Conservation (phyloP, 2,113 vertebrate genomes). For the Macaca mulatta region DNA sequence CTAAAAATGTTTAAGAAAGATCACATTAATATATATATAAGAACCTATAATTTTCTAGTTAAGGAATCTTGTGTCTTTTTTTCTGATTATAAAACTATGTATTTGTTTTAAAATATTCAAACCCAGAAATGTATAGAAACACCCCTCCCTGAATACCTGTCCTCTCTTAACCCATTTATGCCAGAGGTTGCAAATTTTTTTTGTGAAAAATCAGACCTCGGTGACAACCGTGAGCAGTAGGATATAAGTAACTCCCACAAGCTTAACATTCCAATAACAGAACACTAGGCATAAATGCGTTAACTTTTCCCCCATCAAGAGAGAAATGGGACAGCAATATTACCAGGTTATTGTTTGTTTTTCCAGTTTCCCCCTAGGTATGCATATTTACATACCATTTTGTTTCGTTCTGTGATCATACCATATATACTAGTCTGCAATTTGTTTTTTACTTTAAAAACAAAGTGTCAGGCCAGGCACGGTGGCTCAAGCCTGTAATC, state of each 20-base stretch:
- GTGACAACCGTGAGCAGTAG: no score
- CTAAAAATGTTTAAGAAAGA: conserved; percentile 71
- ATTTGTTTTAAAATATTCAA: conserved; percentile 21
- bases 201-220: no score
- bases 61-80: background rate
- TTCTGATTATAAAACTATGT: conserved; percentile 2
- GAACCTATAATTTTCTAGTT: background rate
- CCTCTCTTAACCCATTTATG: background rate
- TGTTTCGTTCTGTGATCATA: background rate
- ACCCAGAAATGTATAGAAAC: background rate
- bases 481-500: no score
- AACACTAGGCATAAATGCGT: no score
- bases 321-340: background rate
- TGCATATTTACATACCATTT: background rate
- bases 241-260: no score
- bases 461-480: background rate
- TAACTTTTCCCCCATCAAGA: background rate
- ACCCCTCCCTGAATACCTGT: background rate
- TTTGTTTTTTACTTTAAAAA: background rate
- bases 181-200: no score
- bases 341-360: background rate
- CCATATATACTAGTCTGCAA: background rate
- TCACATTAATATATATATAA: background rate
- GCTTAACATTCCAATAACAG: no score
- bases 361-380: background rate